phyloP scores from a whole-genome alignment of 2,797 vertebrate species.

The Yasuhikotakia modesta region DNA sequence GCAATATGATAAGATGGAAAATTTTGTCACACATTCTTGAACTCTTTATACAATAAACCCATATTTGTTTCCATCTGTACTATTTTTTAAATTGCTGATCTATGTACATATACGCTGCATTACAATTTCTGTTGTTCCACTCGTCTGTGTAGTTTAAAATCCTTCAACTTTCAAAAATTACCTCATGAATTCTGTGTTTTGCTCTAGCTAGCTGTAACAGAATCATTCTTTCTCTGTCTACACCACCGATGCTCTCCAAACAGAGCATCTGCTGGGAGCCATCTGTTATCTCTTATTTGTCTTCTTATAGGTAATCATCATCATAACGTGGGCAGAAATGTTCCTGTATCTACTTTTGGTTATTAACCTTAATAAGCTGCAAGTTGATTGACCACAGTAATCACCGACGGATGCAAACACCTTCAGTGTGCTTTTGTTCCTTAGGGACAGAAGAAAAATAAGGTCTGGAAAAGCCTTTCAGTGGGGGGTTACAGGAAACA shows the following conservation, averaged over 20 bases:
- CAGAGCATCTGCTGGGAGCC: too few relatives aligned
- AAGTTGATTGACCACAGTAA: constrained; percentile 33
- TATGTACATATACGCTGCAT: too few relatives aligned
- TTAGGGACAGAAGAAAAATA: constrained; percentile 52
- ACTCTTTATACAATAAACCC: not conserved
- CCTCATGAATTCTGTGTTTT: too few relatives aligned
- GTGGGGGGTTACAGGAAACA: constrained; percentile 56
- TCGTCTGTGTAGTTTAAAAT: too few relatives aligned
- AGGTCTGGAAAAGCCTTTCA: constrained; percentile 50
- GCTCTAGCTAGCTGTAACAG: too few relatives aligned
- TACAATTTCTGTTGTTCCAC: too few relatives aligned
- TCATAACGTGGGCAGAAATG: too few relatives aligned
- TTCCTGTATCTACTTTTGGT: not conserved
- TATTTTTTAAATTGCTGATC: not conserved
- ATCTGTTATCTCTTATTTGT: too few relatives aligned
- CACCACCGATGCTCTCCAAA: too few relatives aligned
- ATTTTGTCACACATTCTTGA: not conserved
- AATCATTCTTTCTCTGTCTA: too few relatives aligned
- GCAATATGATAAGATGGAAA: constrained; percentile 26
- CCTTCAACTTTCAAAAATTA: too few relatives aligned
- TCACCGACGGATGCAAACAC: constrained; percentile 26
- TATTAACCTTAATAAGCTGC: constrained; percentile 25
- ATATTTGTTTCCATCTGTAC: not conserved
- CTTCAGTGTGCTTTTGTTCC: constrained; percentile 33
- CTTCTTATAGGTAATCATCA: too few relatives aligned